Percentiles rank a stretch among this genome's conserved stretches.
Conservation (phyloP, 2,888 invertebrate species). For the Neocrepidodera transversa region DNA sequence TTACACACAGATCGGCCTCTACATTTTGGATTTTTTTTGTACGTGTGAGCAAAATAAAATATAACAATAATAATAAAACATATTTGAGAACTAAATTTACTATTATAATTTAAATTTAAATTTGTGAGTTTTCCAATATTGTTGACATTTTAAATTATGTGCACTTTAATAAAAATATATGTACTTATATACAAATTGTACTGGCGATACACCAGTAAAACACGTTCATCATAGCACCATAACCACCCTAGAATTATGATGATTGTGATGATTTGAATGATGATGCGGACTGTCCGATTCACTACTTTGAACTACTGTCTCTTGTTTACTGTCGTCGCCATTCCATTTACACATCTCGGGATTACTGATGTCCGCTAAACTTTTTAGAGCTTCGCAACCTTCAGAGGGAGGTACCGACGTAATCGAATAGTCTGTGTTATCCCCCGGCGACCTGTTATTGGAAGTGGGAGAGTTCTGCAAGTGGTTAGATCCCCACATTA, state of each 20-base stretch:
- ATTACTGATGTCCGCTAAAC: conserved; percentile 55
- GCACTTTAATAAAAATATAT: conserved; percentile 50
- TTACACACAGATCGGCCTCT: no score
- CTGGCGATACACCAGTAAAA: conserved; percentile 33
- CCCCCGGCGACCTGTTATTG: conserved; percentile 51
- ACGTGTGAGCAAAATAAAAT: no score
- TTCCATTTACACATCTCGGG: conserved; percentile 59
- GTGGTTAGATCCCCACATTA: conserved; percentile 83
- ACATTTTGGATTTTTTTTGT: no score
- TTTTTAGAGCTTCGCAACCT: conserved; percentile 54
- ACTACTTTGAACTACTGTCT: conserved; percentile 50
- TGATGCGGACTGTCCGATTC: conserved; percentile 58
- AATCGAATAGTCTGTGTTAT: conserved; percentile 19
- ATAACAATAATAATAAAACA: no score
- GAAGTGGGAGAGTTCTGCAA: conserved; percentile 48
- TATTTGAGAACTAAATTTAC: no score
- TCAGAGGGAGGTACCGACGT: conserved; percentile 42
- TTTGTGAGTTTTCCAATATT: conserved; percentile 20
- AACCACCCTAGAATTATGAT: conserved; percentile 60
- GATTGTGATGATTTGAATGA: conserved; percentile 54
- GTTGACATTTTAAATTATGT: conserved; percentile 48
- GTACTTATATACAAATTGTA: conserved; percentile 50
- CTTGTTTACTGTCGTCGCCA: conserved; percentile 50
- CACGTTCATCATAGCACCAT: conserved; percentile 61
- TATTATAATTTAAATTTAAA: no score